Evolutionary conservation across 2,888 invertebrate species (phyloP).

Genomic region (Spilarctia lutea): DNA sequence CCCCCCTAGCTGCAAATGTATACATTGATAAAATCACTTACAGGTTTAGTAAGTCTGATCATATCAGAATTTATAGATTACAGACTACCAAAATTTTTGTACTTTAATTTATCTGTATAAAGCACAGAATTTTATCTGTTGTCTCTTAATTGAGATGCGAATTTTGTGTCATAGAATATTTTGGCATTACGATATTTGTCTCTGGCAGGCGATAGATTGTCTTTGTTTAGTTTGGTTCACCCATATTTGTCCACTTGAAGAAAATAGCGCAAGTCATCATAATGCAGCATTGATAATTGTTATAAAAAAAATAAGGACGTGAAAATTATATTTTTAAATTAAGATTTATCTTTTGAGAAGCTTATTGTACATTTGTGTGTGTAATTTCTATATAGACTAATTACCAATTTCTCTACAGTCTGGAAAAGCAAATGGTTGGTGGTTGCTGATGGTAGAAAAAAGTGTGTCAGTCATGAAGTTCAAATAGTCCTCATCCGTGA

Average conservation of each 20-base stretch:
- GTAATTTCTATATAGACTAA: neutral
- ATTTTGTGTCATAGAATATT: constrained; percentile 23
- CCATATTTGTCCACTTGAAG: neutral
- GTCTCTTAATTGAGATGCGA: constrained; percentile 38
- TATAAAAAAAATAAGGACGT: neutral
- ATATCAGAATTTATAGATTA: neutral
- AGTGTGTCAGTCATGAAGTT: constrained; percentile 96
- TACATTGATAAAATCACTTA: neutral
- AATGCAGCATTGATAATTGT: neutral
- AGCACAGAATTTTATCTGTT: neutral
- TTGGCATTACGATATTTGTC: constrained; percentile 18
- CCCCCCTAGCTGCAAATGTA: constrained; percentile 90
- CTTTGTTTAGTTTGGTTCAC: constrained; percentile 1
- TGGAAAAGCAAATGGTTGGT: constrained; percentile 98
- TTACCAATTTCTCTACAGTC: constrained; percentile 98
- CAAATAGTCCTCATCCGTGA: constrained; percentile 95
- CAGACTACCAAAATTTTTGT: neutral
- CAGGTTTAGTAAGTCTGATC: neutral
- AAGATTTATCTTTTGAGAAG: neutral
- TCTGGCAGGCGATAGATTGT: constrained; percentile 16
- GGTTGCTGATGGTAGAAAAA: constrained; percentile 93
- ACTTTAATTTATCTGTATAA: neutral
- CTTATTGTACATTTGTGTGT: neutral
- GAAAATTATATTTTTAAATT: no score
- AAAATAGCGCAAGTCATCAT: neutral